phyloP scores from a whole-genome alignment of 2,113 vertebrate species.

The Panthera tigris region DNA sequence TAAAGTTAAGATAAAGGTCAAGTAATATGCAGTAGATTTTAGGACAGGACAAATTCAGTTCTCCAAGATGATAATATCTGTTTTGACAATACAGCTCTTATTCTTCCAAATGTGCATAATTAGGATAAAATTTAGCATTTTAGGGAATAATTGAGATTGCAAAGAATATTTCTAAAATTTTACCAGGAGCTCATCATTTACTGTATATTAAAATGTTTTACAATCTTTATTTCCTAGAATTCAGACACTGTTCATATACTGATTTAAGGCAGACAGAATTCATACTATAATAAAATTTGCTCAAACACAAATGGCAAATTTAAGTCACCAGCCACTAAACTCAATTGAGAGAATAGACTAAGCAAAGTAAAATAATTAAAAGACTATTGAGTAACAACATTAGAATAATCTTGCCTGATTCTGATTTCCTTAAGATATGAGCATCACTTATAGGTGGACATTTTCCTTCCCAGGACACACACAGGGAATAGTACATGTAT shows the following conservation, averaged over 20 bases:
- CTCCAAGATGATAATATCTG: not conserved
- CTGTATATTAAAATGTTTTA: not conserved
- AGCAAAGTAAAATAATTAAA: not conserved
- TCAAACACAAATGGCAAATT: not conserved
- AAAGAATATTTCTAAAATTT: not conserved
- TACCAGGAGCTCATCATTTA: not conserved
- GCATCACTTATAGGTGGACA: not conserved
- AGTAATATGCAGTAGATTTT: not conserved
- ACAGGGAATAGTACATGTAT: not conserved
- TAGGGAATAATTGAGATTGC: not conserved
- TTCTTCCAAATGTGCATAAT: not conserved
- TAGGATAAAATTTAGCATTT: not conserved
- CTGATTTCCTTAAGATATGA: not conserved
- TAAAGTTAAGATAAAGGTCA: not conserved
- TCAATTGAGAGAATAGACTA: not conserved
- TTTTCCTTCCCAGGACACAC: not conserved
- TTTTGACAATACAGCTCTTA: not conserved
- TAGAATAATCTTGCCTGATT: not conserved
- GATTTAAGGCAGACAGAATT: not conserved
- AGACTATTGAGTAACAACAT: not conserved
- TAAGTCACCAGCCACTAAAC: not conserved
- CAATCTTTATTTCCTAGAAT: not conserved
- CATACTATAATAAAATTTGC: not conserved
- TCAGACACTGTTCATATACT: not conserved
- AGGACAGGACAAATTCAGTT: not conserved